Base-by-base conservation (phyloP, 1,140 invertebrate genomes). In the Branchinecta lynchi region DNA sequence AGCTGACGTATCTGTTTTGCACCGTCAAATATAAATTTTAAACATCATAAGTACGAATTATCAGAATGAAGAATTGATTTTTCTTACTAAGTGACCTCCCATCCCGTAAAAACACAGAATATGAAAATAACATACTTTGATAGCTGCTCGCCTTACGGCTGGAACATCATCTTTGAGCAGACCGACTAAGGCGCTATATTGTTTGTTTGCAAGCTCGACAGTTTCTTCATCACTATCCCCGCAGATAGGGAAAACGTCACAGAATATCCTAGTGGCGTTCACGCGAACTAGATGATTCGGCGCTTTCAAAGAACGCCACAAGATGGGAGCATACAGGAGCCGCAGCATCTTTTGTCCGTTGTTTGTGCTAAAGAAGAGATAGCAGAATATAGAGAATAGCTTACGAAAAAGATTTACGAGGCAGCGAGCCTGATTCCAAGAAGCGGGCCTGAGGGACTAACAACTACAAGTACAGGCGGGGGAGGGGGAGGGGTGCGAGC, bases 251-350 rank as follows among this genome's bases (percentile, higher is more conserved):
- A 60, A 60, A 15, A 60, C 17, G 51, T 60, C 51, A 20, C 51
- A 60, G 17, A 60, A 60, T 60, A 60, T 60, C 17, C 51, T 60
- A 20, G 51, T 60, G 51, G 51, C 51, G 51, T 60, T 60, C 51
- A 60, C 17, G 12, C 51, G 51, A 12, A 20, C 51, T 15, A 60
- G 12, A 20, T 60, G 51, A 20, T 60, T 60, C 51, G 51, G 51
- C 12, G 51, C 51, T 60, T 60, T 12, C 51, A 60, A 60, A 20
- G 51, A 15, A 15, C 51, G 12, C 51, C 51, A 60, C 17, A 60
- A 60, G 17, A 60, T 60, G 12, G 51, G 51, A 60, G 51, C 51
- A 60, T 60, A 60, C 51, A 60, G 17, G 3, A 12, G 51, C 12
- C 51, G 51, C 12, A 60, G 12, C 51, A 60, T 60, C 12, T 20